A percentile compares a stretch with the other conserved stretches of the same genome.
These are phyloP conservation scores for Gallinago media DNA, from an alignment of 2,113 vertebrate genomes.

Conservation along the genomic window DNA sequence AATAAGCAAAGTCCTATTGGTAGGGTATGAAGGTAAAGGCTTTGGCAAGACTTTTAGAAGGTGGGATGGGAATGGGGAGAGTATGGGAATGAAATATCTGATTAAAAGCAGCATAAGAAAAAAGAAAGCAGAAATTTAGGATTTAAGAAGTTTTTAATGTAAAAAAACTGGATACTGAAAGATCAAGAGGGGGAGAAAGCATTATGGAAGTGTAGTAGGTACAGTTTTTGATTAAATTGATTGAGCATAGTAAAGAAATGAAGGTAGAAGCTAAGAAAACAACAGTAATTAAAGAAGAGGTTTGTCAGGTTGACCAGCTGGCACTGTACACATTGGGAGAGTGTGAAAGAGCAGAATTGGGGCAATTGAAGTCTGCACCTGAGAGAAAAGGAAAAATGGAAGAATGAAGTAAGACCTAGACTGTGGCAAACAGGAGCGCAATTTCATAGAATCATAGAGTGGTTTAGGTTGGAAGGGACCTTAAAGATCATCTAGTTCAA, in stretches of 20 bases:
- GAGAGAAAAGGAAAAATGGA: neutral
- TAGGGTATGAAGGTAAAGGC: neutral
- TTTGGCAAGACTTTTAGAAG: neutral
- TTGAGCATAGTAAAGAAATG: neutral
- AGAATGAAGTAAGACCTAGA: neutral
- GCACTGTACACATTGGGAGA: neutral
- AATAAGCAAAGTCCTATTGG: neutral
- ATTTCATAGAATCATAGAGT: neutral
- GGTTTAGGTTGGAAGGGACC: neutral
- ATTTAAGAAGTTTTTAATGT: neutral
- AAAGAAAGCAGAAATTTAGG: neutral
- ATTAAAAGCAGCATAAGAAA: neutral
- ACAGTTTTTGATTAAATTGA: neutral
- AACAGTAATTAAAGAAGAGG: neutral
- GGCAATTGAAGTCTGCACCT: neutral
- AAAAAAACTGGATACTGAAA: neutral
- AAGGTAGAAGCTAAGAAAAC: neutral
- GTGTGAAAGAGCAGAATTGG: neutral
- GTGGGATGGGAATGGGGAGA: neutral
- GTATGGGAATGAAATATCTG: neutral
- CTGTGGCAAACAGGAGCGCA: neutral
- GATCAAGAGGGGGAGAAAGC: rapidly evolving
- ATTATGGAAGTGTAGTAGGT: neutral
- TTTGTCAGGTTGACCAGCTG: neutral
- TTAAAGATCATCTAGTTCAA: neutral